Base-by-base conservation (phyloP, 2,888 invertebrate species). In the Acrobasis suavella region DNA sequence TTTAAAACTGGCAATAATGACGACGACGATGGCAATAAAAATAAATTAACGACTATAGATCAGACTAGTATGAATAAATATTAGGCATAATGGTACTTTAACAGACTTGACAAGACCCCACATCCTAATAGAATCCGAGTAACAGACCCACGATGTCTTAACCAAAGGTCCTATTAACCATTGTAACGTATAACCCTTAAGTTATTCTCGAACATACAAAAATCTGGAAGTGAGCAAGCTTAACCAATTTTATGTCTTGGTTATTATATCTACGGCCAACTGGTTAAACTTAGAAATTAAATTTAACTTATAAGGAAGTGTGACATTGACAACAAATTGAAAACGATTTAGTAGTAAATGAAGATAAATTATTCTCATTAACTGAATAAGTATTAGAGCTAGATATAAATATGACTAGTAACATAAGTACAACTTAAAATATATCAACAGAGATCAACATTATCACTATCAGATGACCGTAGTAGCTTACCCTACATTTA, bases 171-270 rank as follows among this genome's bases (percentile, higher is more conserved):
- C 42, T 54, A 17, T 16, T 16, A 49, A 49, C 12, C 54, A 55
- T 50, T 15, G 38, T 62, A 49, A 42, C 46, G 39, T 42, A 52
- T 52, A 55, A 38, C 49, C 37, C 46, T 55, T 55, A 50, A 17
- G 14, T 60, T 59, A 59, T 50, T 9, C 50, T 55, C 55, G 49
- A 62, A 62, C 62, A 49, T 62, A 61, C 54, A 72, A 72, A 73
- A 69, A 62, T 72, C 72, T 81, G 82, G 80, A 86, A 85, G 78
- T 87, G 87, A 88, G 88, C 87, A 87, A 87, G 86, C 85, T 77
- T 76, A 70, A 74, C 70, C 67, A 72, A 70, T 73, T 75, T 55
- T 69, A 72, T 74, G 72, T 70, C 67, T 71, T 70, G 69, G 60
- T 72, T 72, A 68, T 69, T 69, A 61, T 66, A 55, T 68, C 76